phyloP scores from a whole-genome alignment of 2,797 vertebrate genomes.

The Typhlichthys eigenmanni region DNA sequence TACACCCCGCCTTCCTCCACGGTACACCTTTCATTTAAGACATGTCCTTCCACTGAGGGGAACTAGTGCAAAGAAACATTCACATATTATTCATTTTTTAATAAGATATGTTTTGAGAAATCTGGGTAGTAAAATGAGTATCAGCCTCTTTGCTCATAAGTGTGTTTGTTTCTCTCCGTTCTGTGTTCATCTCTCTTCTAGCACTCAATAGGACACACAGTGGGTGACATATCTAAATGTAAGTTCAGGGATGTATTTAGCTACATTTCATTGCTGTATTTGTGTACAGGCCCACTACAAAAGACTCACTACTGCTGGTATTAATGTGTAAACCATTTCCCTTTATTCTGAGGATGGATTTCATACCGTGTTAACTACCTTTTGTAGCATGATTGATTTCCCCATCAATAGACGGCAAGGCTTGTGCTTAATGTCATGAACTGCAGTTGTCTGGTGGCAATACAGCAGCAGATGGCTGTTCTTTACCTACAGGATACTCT shows the following conservation, averaged over 20 bases:
- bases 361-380: slow-evolving; percentile 8
- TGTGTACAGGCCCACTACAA: neutral
- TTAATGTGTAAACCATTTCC: slow-evolving; percentile 7
- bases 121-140: slow-evolving; percentile 47
- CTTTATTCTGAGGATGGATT: slow-evolving; percentile 2
- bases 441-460: neutral
- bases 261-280: neutral
- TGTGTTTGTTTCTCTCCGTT: too few species aligned
- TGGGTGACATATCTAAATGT: too few species aligned
- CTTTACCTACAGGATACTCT: neutral
- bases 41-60: slow-evolving; percentile 7
- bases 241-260: too few species aligned
- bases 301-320: neutral
- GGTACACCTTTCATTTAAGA: slow-evolving; percentile 20
- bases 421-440: neutral
- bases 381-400: neutral
- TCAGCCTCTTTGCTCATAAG: slow-evolving; percentile 21
- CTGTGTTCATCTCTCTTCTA: slow-evolving; percentile 15
- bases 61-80: slow-evolving; percentile 6
- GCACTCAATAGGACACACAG: too few species aligned
- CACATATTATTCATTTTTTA: slow-evolving; percentile 30
- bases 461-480: neutral
- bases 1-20: slow-evolving; percentile 10
- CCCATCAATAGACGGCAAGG: neutral
- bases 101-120: slow-evolving; percentile 22